A percentile compares a stretch with the other conserved stretches of the same genome.
phyloP scores from a whole-genome alignment of 2,113 vertebrate species.

The Malaclemys terrapin region DNA sequence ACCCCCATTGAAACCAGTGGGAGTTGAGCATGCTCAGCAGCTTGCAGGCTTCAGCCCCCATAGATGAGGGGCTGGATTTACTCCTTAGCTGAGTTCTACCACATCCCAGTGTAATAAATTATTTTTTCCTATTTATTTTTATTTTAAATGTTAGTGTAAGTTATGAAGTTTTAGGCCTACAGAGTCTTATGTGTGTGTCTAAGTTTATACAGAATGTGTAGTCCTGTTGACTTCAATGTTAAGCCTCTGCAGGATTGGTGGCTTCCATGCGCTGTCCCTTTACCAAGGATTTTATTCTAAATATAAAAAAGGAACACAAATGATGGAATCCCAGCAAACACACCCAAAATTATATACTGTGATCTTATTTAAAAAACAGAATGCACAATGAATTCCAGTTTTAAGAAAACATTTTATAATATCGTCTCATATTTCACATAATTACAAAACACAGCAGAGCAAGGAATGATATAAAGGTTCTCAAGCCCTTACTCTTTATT shows the following conservation, averaged over 20 bases:
- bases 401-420: background rate
- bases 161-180: background rate
- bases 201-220: background rate
- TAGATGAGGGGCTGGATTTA: background rate
- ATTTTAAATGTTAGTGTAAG: background rate
- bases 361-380: background rate
- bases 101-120: background rate
- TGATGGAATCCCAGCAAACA: background rate
- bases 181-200: background rate
- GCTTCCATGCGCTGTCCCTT: background rate
- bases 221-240: background rate
- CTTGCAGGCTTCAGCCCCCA: background rate
- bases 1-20: background rate
- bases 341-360: background rate
- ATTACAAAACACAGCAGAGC: background rate
- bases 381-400: background rate
- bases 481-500: background rate
- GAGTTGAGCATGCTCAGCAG: background rate
- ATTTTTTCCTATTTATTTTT: background rate
- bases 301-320: background rate
- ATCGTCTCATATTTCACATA: background rate
- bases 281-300: background rate
- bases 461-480: background rate
- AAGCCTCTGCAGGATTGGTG: background rate
- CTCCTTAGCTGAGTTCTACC: background rate